Evolutionary conservation across 2,888 invertebrate species (phyloP), one percentile per base, ranked within the genome.

Genomic region (Hanleya hanleyi): DNA sequence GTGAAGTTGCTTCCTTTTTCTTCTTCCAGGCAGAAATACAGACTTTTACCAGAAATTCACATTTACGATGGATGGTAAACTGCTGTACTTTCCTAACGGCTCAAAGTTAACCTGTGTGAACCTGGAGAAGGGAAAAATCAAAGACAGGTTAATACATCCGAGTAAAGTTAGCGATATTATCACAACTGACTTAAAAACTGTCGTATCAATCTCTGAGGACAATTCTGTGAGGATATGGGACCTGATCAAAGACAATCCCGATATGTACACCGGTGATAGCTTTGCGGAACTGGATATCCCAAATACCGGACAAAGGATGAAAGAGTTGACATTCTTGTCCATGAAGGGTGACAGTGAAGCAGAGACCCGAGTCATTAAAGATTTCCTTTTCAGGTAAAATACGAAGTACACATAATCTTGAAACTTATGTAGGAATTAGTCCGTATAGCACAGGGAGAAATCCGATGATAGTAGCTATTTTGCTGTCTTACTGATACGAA

Each of bases 191-290:
- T 50, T 71, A 37, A 70, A 69, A n/a, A 74, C 50, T 2, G 70
- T 76, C 0, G 71, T 74, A 4, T 74, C 76, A 9, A 51, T 76
- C 1, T 67, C 73, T 4, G 67, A 74, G 0, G 79, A 79, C 41
- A 49, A 68, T 37, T 75, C 76, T n/a, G 38, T 79, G 1, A 66
- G 79, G 1, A 74, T 79, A 15, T 79, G 79, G 79, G 75, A 79
- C 29, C 26, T 57, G 1, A 57, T 57, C 29, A 57, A 29, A 1
- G 57, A 57, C 32, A 29, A 22, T 4, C 22, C 22, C 12, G 57
- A 57, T 32, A 57, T 57, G 22, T 29, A 22, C 57, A 57, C 26
- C 32, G 57, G 12, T 26, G 57, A 57, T 15, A 29, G 22, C 15
- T 4, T 32, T 15, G 57, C 22, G 1, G 57, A 22, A 4, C 29